phyloP scores from a whole-genome alignment of 2,797 vertebrate genomes.

The Margarornis squamiger region DNA sequence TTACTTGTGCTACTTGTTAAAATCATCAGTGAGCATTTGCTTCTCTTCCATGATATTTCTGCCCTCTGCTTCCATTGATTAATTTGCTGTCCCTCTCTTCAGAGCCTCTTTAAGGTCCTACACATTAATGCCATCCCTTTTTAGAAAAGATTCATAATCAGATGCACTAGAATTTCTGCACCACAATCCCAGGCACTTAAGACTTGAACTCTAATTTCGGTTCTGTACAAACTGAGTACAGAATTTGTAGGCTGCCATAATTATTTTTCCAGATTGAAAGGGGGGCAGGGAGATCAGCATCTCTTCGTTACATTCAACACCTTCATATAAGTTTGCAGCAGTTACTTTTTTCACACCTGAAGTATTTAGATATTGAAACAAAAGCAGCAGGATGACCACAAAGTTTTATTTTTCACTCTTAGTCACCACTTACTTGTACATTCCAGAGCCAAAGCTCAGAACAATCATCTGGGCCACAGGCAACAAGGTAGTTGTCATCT shows the following conservation, averaged over 20 bases:
- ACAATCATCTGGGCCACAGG: conserved; percentile 98
- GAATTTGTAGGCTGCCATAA: background rate
- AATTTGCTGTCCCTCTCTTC: background rate
- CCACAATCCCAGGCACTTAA: background rate
- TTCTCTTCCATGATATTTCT: background rate
- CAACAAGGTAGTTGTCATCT: conserved; percentile 95
- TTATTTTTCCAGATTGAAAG: background rate
- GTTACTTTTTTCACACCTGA: background rate
- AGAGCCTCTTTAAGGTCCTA: background rate
- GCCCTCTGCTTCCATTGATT: background rate
- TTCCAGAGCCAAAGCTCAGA: conserved; percentile 99
- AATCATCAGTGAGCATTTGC: background rate
- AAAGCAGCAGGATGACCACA: background rate
- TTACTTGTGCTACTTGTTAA: background rate
- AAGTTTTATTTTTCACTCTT: background rate
- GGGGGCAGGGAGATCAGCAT: fast-evolving
- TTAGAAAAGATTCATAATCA: background rate
- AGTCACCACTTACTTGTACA: conserved; percentile 85
- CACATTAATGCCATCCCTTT: background rate
- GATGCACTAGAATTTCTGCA: background rate
- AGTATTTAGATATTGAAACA: background rate
- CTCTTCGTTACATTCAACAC: background rate
- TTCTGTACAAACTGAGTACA: background rate
- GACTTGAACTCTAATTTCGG: background rate
- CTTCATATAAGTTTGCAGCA: background rate